Base-by-base conservation (phyloP, 2,113 vertebrate genomes). In the Odobenus rosmarus region DNA sequence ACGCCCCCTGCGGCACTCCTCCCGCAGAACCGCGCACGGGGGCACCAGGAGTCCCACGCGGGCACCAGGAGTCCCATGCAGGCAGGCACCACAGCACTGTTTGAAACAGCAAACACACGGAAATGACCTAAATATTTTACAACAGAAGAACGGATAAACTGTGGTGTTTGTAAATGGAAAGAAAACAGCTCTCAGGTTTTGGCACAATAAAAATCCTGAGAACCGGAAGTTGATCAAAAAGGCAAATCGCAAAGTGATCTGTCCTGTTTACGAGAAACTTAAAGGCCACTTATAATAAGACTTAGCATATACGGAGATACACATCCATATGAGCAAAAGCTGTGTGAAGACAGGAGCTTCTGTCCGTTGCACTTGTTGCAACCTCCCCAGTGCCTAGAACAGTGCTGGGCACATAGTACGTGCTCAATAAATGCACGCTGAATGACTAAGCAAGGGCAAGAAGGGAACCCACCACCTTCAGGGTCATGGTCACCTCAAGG, bases 361-460 rank as follows among this genome's bases (percentile, higher is more conserved):
- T n/a, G 31, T 16, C 69, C 11, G 5, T 1, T 4, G 19, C 12
- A 0, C 3, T 24, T 36, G 1, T 12, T 1, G 8, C 1, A 0
- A 3, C 16, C 53, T 82, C 36, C 55, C 64, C 16, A 1, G 3
- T 0, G 15, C 61, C 71, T 8, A 23, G 57, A n/a, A 24, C 46
- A n/a, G 42, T 16, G 67, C 23, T n/a, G 5, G 46, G 59, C 42
- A 61, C 53, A 28, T 1, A 51, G 19, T 0, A 46, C 42, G 55
- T 21, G 26, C 39, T 77, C 90, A 33, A 4, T 21, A 57, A 74
- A n/a, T 11, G 82, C 39, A 7, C 15, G 4, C 0, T 5, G 77
- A 95, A 53, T 28, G 49, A 46, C 92, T 39, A 10, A 46, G 42
- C 28, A 4, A 71, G 61, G 55, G 42, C 46, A 24, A 28, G 76